phyloP scores from a whole-genome alignment of 1,140 invertebrate genomes.

The Ceratosolen fusciceps region DNA sequence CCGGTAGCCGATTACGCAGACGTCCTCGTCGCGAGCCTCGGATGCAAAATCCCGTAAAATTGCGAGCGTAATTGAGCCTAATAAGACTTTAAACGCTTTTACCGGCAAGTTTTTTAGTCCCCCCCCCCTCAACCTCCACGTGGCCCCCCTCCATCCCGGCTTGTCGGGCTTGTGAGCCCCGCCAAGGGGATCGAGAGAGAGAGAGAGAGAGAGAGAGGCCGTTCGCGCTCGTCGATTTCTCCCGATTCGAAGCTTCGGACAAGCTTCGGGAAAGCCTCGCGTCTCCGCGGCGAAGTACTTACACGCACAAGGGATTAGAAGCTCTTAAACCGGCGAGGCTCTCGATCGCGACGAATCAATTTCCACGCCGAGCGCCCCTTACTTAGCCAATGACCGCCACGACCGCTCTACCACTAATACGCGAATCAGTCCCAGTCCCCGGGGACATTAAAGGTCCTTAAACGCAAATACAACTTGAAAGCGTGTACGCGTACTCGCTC shows the following conservation, averaged over 20 bases:
- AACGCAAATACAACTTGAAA: no score
- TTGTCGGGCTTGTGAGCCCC: no score
- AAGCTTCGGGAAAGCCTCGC: background rate
- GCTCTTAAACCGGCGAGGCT: conserved; percentile 54
- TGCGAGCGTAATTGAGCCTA: conserved; percentile 9
- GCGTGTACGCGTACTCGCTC: no score
- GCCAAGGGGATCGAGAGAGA: no score
- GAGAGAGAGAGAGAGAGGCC: no score
- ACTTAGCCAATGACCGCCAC: background rate
- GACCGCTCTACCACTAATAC: background rate
- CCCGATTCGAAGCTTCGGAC: background rate
- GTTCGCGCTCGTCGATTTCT: conserved; percentile 43
- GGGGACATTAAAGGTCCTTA: no score
- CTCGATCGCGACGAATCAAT: conserved; percentile 46
- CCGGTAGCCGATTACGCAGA: background rate
- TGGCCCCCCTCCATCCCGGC: background rate
- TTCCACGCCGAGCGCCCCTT: conserved; percentile 18
- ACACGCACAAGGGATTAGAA: conserved; percentile 54
- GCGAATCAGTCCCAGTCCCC: no score
- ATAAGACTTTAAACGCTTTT: conserved; percentile 11
- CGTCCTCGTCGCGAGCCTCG: background rate
- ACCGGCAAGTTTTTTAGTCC: background rate
- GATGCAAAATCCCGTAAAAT: conserved; percentile 15
- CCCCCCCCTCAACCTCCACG: background rate
- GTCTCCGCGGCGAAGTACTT: conserved; percentile 50